Conservation (phyloP, 1,140 invertebrate species). For the Drosophila mauritiana region DNA sequence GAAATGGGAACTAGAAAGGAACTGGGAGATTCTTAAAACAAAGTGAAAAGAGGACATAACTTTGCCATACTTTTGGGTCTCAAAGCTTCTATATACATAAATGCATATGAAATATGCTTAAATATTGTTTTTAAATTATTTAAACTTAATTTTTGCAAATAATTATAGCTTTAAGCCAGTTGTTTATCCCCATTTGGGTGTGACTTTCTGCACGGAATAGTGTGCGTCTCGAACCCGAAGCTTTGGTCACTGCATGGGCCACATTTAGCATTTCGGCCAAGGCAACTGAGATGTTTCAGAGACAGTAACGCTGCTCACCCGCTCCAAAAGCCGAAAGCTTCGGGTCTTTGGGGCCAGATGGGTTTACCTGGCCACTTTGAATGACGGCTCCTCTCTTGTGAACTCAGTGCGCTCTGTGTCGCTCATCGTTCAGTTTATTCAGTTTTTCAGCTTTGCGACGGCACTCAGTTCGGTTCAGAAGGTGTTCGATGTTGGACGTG, state of each 20-base stretch:
- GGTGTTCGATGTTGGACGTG: constrained; percentile 74
- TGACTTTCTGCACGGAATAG: too few relatives aligned
- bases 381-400: constrained; percentile 30
- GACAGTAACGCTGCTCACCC: background rate
- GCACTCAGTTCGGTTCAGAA: constrained; percentile 50
- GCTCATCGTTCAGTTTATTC: constrained; percentile 9
- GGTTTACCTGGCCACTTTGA: constrained; percentile 14
- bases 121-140: too few relatives aligned
- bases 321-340: constrained; percentile 17
- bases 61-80: too few relatives aligned
- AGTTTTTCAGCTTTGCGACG: background rate
- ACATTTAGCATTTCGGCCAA: constrained; percentile 66
- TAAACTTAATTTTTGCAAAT: too few relatives aligned
- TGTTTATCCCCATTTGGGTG: too few relatives aligned
- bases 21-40: too few relatives aligned
- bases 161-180: too few relatives aligned
- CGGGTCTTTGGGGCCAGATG: constrained; percentile 6
- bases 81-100: too few relatives aligned
- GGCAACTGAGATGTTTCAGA: constrained; percentile 47
- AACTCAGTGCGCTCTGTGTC: constrained; percentile 53
- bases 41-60: too few relatives aligned
- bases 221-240: constrained; percentile 1
- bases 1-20: too few relatives aligned
- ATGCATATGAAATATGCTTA: too few relatives aligned
- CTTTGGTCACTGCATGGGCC: constrained; percentile 16